Evolutionary conservation across 2,888 invertebrate genomes (phyloP).

Genomic region (Salticus scenicus): DNA sequence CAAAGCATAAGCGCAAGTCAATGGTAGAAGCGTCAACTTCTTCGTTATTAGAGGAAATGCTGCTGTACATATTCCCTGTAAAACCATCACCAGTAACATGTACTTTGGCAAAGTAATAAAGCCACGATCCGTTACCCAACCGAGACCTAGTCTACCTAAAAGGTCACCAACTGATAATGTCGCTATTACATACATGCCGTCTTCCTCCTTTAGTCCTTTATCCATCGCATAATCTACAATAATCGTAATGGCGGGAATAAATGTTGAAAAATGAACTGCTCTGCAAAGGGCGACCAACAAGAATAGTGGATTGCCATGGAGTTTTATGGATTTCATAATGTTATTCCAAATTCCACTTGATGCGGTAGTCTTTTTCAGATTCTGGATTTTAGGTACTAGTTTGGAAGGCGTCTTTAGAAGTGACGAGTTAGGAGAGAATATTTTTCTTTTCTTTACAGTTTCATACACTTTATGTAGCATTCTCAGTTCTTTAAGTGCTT

Average conservation of each 20-base stretch:
- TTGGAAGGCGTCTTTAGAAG: background rate
- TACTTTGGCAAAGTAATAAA: constrained; percentile 25
- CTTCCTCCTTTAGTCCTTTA: constrained; percentile 41
- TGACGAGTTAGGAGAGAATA: background rate
- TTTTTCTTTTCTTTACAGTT: background rate
- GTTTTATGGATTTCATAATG: constrained; percentile 38
- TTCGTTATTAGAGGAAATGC: constrained; percentile 33
- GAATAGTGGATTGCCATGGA: constrained; percentile 45
- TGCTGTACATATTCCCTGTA: constrained; percentile 38
- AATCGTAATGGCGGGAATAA: constrained; percentile 49
- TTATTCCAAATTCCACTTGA: background rate
- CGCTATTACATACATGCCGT: constrained; percentile 63
- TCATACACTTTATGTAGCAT: background rate
- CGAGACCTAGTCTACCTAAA: constrained; percentile 69
- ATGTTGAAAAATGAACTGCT: constrained; percentile 40
- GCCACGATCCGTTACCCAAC: constrained; percentile 65
- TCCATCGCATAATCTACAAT: constrained; percentile 70
- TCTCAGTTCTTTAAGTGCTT: background rate
- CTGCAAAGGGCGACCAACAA: constrained; percentile 49
- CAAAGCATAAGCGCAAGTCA: constrained; percentile 16
- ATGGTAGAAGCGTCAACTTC: background rate
- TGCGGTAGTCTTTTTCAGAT: background rate
- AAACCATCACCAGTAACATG: constrained; percentile 46
- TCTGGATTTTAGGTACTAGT: background rate
- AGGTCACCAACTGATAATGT: constrained; percentile 69